These are phyloP conservation scores for Escarpia spicata DNA, from an alignment of 2,888 invertebrate species.

Conservation along the genomic window DNA sequence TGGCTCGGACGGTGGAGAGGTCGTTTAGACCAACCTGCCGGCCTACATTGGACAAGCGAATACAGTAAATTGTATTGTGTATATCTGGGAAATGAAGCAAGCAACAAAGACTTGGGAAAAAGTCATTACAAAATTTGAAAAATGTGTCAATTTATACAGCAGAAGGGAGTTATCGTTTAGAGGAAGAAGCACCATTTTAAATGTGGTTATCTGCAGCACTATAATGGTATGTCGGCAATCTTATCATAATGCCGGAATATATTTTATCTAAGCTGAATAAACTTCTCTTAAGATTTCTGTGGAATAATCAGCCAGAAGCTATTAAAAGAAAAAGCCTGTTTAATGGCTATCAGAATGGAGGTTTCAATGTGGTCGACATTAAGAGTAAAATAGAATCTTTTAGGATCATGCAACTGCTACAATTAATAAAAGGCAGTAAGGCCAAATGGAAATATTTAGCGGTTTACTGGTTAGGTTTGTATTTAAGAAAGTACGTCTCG, in stretches of 20 bases:
- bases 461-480: neutral
- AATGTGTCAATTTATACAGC: neutral
- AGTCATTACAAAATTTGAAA: neutral
- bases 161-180: conserved; percentile 22
- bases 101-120: neutral
- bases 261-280: neutral
- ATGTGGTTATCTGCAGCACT: neutral
- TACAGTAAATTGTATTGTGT: neutral
- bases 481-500: neutral
- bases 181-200: neutral
- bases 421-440: neutral
- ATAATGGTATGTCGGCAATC: neutral
- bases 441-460: neutral
- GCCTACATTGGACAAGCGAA: neutral
- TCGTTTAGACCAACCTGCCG: neutral
- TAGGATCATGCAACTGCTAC: neutral
- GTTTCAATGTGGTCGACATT: neutral
- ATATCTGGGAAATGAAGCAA: neutral
- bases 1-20: too few relatives aligned
- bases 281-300: neutral
- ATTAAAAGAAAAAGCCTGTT: neutral
- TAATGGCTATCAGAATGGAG: neutral
- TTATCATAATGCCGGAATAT: neutral
- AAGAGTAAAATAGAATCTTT: neutral
- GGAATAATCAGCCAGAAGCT: conserved; percentile 17